Conservation (phyloP, 2,888 invertebrate species). For the Acanthacorydalis orientalis region DNA sequence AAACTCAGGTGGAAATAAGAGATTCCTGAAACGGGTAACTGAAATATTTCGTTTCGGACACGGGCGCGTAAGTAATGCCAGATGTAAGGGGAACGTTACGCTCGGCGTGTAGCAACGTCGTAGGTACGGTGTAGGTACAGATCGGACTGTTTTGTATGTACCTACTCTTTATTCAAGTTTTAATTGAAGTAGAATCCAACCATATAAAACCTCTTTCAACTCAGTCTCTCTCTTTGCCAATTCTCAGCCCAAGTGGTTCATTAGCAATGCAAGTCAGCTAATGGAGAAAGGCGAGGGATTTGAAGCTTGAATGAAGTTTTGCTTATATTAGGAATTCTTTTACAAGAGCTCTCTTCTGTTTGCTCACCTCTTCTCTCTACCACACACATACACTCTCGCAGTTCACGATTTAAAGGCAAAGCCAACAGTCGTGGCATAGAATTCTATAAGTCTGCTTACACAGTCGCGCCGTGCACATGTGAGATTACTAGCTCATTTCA, state of each 20-base stretch:
- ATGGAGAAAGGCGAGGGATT: constrained; percentile 8
- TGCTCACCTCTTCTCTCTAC: background rate
- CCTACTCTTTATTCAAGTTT: constrained; percentile 12
- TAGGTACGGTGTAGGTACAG: too few species aligned
- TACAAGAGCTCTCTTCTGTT: background rate
- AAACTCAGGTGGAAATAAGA: too few species aligned
- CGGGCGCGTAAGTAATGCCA: too few species aligned
- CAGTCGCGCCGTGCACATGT: too few species aligned
- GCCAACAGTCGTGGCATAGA: too few species aligned
- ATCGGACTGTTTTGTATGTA: background rate
- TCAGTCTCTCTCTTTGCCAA: constrained; percentile 8
- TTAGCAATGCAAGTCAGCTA: constrained; percentile 18
- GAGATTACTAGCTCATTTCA: too few species aligned
- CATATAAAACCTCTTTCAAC: constrained; percentile 13
- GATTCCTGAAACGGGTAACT: too few species aligned
- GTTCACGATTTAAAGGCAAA: too few species aligned
- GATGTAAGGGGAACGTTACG: too few species aligned
- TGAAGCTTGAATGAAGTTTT: constrained; percentile 6
- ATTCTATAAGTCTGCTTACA: too few species aligned
- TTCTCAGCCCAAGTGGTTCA: constrained; percentile 16
- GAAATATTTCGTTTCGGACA: too few species aligned
- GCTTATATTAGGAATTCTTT: constrained; percentile 5
- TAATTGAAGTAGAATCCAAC: constrained; percentile 16
- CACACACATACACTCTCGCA: background rate
- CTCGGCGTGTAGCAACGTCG: too few species aligned